Base-by-base conservation (phyloP, 1,140 invertebrate genomes). In the Caerostris extrusa region DNA sequence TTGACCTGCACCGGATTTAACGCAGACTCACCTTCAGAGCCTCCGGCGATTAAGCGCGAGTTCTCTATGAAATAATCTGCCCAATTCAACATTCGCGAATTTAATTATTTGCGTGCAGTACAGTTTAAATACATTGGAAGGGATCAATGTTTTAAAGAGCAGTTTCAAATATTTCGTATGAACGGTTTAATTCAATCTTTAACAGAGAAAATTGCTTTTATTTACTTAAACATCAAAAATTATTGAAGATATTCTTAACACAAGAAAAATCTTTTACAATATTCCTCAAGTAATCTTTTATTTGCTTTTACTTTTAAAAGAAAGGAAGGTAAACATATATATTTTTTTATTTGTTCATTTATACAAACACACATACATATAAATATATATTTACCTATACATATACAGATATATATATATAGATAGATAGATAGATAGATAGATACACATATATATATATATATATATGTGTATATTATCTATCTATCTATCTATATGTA, bases 51-150 rank as follows among this genome's bases (percentile, higher is more conserved):
- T 19, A 14, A 85, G 55, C 34, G 56, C 83, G 83, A 57, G 58
- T 85, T 85, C 83, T n/a, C 56, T 34, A 19, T 19, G 57, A 85
- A 85, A 85, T 85, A 85, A 58, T 85, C 83, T 19, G 5, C 17
- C 55, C 19, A 50, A 8, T 56, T 85, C 56, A 19, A 34, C 83
- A 85, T 85, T 85, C 19, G 77, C 34, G 34, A 53, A 85, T 85
- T 85, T 85, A 85, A 85, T 85, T 85, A 85, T 85, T 85, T 85
- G 58, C 56, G 55, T 85, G 17, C 83, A 50, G 53, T 34, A 77
- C 71, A 50, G 50, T 60, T 85, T 57, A 56, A 60, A 85, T 19
- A 50, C 83, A n/a, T 7, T 5, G 34, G 56, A 57, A 58, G 56
- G n/a, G 57, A 60, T 85, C 58, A 19, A 85, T 85, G 58, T 85